A percentile compares a stretch with the other conserved stretches of the same genome.
These are phyloP conservation scores for Cyanocitta stelleri DNA, from an alignment of 2,113 vertebrate genomes.

Conservation along the genomic window DNA sequence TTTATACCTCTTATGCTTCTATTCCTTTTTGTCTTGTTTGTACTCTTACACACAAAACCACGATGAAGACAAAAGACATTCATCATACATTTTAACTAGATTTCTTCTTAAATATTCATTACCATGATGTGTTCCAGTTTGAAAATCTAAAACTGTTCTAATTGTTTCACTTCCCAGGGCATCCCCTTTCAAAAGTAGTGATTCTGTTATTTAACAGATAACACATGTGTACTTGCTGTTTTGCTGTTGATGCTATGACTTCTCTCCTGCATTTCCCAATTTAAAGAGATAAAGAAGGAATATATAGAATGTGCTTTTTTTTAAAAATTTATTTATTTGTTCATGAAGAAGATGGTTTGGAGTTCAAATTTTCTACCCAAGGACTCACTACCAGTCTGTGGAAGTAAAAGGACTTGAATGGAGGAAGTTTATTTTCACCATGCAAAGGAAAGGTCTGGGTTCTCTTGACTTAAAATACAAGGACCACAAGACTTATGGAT, in stretches of 20 bases:
- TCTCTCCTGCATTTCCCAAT: background rate
- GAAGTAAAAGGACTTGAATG: background rate
- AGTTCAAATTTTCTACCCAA: background rate
- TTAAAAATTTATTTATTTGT: background rate
- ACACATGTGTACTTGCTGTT: conserved; percentile 44
- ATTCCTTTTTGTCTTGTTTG: background rate
- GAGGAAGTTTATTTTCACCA: background rate
- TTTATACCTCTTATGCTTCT: background rate
- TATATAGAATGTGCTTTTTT: background rate
- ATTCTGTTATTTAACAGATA: conserved; percentile 57
- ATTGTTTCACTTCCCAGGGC: conserved; percentile 60
- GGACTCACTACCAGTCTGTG: background rate
- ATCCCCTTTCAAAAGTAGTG: conserved; percentile 52
- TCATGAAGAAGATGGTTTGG: background rate
- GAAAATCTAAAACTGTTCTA: conserved; percentile 44
- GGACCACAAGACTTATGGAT: background rate
- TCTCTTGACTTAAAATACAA: background rate
- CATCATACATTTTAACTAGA: background rate
- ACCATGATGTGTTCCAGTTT: conserved; percentile 40
- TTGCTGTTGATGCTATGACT: conserved; percentile 29
- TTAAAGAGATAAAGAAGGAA: conserved; percentile 44
- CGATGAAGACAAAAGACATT: background rate
- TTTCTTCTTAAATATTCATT: conserved; percentile 27
- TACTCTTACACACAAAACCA: background rate
- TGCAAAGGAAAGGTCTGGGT: background rate